A percentile compares a stretch with the other conserved stretches of the same genome.
These are phyloP conservation scores for Apteryx mantelli DNA, from an alignment of 2,113 vertebrate species.

Conservation along the genomic window DNA sequence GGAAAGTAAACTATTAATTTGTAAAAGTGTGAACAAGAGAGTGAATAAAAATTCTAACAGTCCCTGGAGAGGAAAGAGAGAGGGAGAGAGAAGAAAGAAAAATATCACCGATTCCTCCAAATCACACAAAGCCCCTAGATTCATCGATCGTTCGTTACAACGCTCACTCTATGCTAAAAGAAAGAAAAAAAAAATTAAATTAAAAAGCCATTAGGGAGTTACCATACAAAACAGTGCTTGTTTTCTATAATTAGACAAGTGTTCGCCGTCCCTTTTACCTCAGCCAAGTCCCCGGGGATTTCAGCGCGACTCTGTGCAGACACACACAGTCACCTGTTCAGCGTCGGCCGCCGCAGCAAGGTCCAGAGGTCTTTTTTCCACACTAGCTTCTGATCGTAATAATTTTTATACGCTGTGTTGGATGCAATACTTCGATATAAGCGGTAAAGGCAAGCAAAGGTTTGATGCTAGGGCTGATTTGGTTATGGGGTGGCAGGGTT, in stretches of 20 bases:
- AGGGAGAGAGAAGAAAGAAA: neutral
- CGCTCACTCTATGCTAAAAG: neutral
- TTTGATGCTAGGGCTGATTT: neutral
- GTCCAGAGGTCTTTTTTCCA: neutral
- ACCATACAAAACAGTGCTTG: slow-evolving; percentile 30
- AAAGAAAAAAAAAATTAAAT: neutral
- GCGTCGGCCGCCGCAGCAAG: neutral
- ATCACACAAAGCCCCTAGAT: neutral
- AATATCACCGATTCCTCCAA: neutral
- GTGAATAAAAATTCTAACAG: neutral
- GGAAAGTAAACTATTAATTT: slow-evolving; percentile 55
- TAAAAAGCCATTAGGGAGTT: slow-evolving; percentile 32
- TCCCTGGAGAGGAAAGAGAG: neutral
- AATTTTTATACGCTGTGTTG: neutral
- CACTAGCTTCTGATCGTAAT: neutral
- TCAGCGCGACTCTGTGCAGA: neutral
- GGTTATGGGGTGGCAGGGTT: rapidly evolving
- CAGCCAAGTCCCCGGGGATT: neutral
- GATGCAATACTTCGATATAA: neutral
- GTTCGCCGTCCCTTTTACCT: neutral
- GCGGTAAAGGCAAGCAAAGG: neutral
- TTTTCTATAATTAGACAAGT: slow-evolving; percentile 49
- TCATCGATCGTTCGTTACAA: neutral
- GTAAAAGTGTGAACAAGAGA: slow-evolving; percentile 30
- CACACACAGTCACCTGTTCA: slow-evolving; percentile 24